Evolutionary conservation across 2,113 vertebrate genomes (phyloP).

Genomic region (Pionites leucogaster): DNA sequence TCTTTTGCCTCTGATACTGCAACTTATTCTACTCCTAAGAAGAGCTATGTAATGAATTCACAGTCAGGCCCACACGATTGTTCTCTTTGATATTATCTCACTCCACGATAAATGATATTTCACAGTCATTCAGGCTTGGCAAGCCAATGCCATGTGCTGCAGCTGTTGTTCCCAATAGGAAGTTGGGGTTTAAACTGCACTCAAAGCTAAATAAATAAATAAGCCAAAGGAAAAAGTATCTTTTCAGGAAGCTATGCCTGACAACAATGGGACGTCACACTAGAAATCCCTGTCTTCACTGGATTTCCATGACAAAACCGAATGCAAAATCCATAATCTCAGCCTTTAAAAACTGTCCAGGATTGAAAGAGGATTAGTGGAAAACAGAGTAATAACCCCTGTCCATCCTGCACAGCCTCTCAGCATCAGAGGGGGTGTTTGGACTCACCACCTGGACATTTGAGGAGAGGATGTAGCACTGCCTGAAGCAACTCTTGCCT

Average conservation of each 20-base stretch:
- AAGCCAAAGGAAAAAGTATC: not conserved
- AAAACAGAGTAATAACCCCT: not conserved
- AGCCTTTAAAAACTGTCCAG: not conserved
- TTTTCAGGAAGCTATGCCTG: conserved; percentile 3
- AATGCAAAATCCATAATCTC: not conserved
- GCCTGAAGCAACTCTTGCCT: not conserved
- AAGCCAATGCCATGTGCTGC: not conserved
- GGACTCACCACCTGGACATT: not conserved
- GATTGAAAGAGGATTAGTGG: not conserved
- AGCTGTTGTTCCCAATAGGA: conserved; percentile 47
- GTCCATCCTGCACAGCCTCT: not conserved
- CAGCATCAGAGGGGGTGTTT: not conserved
- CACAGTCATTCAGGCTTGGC: not conserved
- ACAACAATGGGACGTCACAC: not conserved
- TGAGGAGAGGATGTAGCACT: not conserved
- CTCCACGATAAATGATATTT: conserved; percentile 42
- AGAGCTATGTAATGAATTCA: conserved; percentile 26
- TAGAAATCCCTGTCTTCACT: not conserved
- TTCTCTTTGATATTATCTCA: conserved; percentile 29
- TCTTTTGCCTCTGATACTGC: not conserved
- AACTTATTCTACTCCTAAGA: not conserved
- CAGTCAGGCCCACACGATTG: not conserved
- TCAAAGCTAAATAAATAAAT: conserved; percentile 4
- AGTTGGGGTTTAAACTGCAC: conserved; percentile 4
- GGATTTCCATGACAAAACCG: not conserved